Evolutionary conservation across 2,797 vertebrate species (phyloP), one percentile per base, ranked within the genome.

Genomic region (Sandelia bainsii): DNA sequence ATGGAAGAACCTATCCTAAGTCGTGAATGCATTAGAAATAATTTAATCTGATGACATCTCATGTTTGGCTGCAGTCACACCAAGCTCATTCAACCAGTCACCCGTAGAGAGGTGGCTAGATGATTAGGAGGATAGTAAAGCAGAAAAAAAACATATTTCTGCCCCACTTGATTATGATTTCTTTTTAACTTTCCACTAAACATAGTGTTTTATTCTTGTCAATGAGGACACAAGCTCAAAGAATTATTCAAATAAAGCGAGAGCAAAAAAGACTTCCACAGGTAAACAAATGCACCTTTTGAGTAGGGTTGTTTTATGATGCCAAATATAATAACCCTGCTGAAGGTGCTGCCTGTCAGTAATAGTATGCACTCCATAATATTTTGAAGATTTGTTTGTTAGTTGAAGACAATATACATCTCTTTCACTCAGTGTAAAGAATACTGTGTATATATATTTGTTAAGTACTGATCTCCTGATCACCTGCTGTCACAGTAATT

Each of bases 111-210:
- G 5, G 16, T 42, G 13, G 14, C 16, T 42, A 16, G 13, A 42
- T 17, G 37, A 13, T 39, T 39, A 39, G 12, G 19, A 32, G 27
- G 29, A 54, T 8, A 12, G 19, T n/a, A 29, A 52, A 52, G 7
- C 8, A 49, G 8, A 51, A 42, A 44, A 42, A 44, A 53, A 34
- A 49, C 20, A 22, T 22, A 51, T 63, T 59, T 27, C 14, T 63
- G 32, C 20, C 17, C 3, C 20, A 10, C n/a, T 6, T 57, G 32
- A 45, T 10, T 1, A 17, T 27, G 4, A 6, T 10, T 2, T 25
- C 4, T 25, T 19, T 57, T 42, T 58, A 4, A 19, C 42, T 46
- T 14, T 34, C 32, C 32, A 25, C 25, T 25, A 25, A 25, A 25
- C 2, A 25, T 25, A 25, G 4, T 25, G 25, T 25, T 25, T 2